These are phyloP conservation scores for Cercocebus atys DNA, from an alignment of 2,113 vertebrate genomes.

Conservation along the genomic window DNA sequence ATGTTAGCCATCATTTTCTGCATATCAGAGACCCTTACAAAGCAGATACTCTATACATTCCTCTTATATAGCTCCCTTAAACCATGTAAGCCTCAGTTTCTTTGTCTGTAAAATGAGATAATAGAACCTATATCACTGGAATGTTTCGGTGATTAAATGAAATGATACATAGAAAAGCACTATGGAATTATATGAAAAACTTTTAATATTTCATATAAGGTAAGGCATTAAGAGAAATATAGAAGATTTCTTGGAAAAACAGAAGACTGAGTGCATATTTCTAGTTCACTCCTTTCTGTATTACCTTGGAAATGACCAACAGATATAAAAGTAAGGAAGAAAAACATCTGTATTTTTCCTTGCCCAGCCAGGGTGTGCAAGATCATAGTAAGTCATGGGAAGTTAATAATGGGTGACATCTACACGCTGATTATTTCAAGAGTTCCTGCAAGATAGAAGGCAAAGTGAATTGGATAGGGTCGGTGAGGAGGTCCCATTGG, in stretches of 20 bases:
- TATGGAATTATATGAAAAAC: background rate
- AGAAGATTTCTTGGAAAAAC: conserved; percentile 2
- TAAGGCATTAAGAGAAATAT: background rate
- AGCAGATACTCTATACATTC: background rate
- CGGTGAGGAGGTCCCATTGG: background rate
- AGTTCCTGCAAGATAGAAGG: background rate
- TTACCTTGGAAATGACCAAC: background rate
- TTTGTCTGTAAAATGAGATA: background rate
- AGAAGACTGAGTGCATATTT: background rate
- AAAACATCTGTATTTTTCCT: background rate
- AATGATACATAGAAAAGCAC: background rate
- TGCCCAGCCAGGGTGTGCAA: no score
- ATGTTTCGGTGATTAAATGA: background rate
- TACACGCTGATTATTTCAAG: background rate
- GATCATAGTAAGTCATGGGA: no score
- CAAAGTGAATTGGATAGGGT: background rate
- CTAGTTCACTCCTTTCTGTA: background rate
- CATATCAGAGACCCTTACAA: background rate
- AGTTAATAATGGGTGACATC: background rate
- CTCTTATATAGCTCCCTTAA: background rate
- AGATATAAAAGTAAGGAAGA: background rate
- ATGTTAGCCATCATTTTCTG: background rate
- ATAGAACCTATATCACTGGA: background rate
- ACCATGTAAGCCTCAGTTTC: background rate
- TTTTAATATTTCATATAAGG: background rate